Evolutionary conservation across 2,888 invertebrate species (phyloP).

Genomic region (Prostheceraeus crozeri): DNA sequence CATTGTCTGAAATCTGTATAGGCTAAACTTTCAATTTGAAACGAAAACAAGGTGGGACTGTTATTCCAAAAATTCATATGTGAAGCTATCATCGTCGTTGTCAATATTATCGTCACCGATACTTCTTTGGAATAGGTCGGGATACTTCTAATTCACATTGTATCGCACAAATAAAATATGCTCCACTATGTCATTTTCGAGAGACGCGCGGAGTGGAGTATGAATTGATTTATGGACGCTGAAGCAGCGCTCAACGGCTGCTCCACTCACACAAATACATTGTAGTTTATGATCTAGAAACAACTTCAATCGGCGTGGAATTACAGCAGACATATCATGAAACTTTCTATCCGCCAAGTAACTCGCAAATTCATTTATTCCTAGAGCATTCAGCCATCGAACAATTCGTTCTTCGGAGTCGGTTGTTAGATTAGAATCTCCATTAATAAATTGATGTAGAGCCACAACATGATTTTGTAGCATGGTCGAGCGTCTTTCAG

Average conservation of each 20-base stretch:
- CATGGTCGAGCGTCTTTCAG: not conserved
- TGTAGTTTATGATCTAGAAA: not conserved
- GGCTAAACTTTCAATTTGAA: too few relatives aligned
- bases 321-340: not conserved
- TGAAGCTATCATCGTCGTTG: too few relatives aligned
- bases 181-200: not conserved
- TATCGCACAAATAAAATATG: not conserved
- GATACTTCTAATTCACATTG: too few relatives aligned
- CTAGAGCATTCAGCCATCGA: not conserved
- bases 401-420: not conserved
- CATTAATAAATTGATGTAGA: not conserved
- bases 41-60: too few relatives aligned
- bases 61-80: too few relatives aligned
- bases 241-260: not conserved
- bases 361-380: not conserved
- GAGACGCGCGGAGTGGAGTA: not conserved
- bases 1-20: too few relatives aligned
- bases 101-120: too few relatives aligned
- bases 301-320: not conserved
- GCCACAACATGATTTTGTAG: not conserved
- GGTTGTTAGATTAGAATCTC: not conserved
- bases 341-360: not conserved
- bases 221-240: constrained; percentile 1
- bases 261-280: not conserved
- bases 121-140: too few relatives aligned